These are phyloP conservation scores for Cosmopolites sordidus DNA, from an alignment of 2,888 invertebrate species.

Conservation along the genomic window DNA sequence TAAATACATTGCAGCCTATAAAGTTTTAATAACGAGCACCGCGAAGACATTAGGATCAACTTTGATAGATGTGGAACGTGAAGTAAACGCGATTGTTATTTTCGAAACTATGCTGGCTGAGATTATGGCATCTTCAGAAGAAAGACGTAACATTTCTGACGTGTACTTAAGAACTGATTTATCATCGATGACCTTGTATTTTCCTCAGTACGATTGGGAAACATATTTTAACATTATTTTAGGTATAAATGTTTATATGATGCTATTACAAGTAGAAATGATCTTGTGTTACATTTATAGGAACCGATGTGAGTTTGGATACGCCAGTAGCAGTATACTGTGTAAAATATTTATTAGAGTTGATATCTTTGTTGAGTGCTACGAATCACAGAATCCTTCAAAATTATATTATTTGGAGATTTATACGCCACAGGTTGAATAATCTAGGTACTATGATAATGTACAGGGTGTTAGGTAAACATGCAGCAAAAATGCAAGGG, in stretches of 20 bases:
- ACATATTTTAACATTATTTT: constrained; percentile 66
- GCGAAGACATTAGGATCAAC: constrained; percentile 70
- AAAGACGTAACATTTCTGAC: constrained; percentile 77
- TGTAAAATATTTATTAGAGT: constrained; percentile 61
- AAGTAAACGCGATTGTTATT: constrained; percentile 60
- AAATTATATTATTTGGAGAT: constrained; percentile 71
- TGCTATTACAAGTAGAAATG: neutral
- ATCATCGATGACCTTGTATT: constrained; percentile 59
- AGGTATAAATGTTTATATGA: constrained; percentile 19
- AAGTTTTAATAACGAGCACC: constrained; percentile 68
- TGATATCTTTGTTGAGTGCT: constrained; percentile 61
- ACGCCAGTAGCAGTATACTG: constrained; percentile 75
- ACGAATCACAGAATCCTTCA: constrained; percentile 50
- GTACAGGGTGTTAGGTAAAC: too few species aligned
- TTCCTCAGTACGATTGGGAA: constrained; percentile 72
- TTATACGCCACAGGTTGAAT: constrained; percentile 76
- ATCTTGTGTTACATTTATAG: constrained; percentile 32
- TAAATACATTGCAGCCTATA: constrained; percentile 74
- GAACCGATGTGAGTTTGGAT: constrained; percentile 55
- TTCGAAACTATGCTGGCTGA: constrained; percentile 74
- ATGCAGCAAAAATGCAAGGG: too few species aligned
- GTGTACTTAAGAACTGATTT: constrained; percentile 77
- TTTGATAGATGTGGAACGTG: constrained; percentile 55
- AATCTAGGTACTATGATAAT: constrained; percentile 60
- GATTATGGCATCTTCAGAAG: constrained; percentile 74